These are phyloP conservation scores for Dolichomitus sp. DNA, from an alignment of 2,888 invertebrate species.

Conservation along the genomic window DNA sequence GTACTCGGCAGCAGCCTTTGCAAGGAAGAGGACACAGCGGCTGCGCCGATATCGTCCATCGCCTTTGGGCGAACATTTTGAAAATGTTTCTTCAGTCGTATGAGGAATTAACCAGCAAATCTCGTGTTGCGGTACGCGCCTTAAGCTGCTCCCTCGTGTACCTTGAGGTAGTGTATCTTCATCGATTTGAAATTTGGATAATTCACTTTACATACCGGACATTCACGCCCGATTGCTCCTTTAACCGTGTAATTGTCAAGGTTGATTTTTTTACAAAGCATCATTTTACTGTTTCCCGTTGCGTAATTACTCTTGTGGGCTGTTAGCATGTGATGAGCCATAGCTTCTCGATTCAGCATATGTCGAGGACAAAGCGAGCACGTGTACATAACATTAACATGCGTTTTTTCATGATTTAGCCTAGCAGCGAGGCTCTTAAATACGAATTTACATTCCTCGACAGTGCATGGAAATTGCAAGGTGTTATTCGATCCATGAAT, in stretches of 20 bases:
- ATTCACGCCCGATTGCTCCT: conserved; percentile 77
- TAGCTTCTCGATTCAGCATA: conserved; percentile 88
- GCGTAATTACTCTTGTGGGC: conserved; percentile 84
- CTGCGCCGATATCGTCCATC: background rate
- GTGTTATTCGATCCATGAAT: conserved; percentile 36
- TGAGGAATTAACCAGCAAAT: conserved; percentile 3
- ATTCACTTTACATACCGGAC: conserved; percentile 81
- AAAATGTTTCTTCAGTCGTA: background rate
- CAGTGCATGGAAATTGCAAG: conserved; percentile 66
- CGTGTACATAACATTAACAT: conserved; percentile 88
- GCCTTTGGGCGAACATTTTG: background rate
- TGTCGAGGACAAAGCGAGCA: conserved; percentile 89
- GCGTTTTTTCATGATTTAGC: conserved; percentile 87
- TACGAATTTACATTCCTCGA: conserved; percentile 83
- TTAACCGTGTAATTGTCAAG: conserved; percentile 77
- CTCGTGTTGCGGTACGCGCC: background rate
- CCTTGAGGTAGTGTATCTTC: conserved; percentile 83
- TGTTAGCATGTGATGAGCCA: conserved; percentile 88
- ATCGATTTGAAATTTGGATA: conserved; percentile 83
- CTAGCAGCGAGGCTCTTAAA: conserved; percentile 87
- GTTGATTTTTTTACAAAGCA: conserved; percentile 78
- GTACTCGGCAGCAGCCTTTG: background rate
- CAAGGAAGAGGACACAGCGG: background rate
- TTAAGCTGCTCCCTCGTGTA: conserved; percentile 75
- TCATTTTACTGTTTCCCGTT: conserved; percentile 62